Base-by-base conservation (phyloP, 2,797 vertebrate species). In the Bovichtus variegatus region DNA sequence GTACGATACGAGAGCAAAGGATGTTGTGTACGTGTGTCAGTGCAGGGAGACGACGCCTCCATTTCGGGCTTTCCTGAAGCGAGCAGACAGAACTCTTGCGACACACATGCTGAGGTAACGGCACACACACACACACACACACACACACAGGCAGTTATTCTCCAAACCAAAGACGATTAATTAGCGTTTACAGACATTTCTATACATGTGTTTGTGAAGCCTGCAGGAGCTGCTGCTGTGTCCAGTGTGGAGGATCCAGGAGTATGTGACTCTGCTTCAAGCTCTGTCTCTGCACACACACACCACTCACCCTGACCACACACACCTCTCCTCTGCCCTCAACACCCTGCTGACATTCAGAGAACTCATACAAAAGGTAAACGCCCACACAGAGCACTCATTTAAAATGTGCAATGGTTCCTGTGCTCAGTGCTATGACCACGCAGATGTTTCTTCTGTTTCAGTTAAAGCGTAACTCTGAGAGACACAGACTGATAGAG, bases 101-200 rank as follows among this genome's bases (percentile, higher is more conserved):
- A 97, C 96, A 34, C 91, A 95, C 78, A 97, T 97, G 96, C 85
- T 96, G 83, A 97, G 96, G 97, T 98, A 85, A 77, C 25, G 5
- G 0, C 57, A 38, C 60, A 47, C 29, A 44, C 15, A 40, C 7
- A 29, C 6, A 10, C 0, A 10, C 0, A n/a, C n/a, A n/a, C n/a
- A n/a, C n/a, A n/a, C n/a, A n/a, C n/a, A n/a, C n/a, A n/a, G n/a
- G n/a, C 3, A 38, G 0, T 41, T 2, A 2, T 34, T 13, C 9
- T 61, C 31, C 40, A 21, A 9, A 60, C 19, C 7, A n/a, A 54
- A 9, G 6, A 11, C 10, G 21, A 1, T 9, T 1, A 9, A 3
- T 34, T 5, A 9, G 19, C 60, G 5, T 44, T 36, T 51, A 5
- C 8, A 6, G 40, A 6, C 13, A 2, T 5, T n/a, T 49, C 0